A percentile compares a stretch with the other conserved stretches of the same genome.
Evolutionary conservation across 35 echinoderm and acorn worm genomes (phyloP).

Genomic region (Ptychodera flava): DNA sequence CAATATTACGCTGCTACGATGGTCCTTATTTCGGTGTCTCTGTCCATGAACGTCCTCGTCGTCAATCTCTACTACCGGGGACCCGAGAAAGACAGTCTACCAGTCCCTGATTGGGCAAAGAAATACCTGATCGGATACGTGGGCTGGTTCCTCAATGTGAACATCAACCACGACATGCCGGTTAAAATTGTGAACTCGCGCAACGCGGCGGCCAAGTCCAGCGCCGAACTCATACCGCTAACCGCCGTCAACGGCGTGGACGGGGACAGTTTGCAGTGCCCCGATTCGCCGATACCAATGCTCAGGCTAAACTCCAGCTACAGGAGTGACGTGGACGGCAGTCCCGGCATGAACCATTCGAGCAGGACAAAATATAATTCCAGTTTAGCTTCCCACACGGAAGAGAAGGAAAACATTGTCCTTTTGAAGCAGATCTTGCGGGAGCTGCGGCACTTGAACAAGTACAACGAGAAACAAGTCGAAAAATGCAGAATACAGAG

Average conservation of each 20-base stretch:
- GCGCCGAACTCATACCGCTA: not conserved
- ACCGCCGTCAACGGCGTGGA: not conserved
- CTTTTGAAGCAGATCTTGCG: constrained; percentile 29
- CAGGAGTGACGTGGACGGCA: not conserved
- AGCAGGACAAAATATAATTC: not conserved
- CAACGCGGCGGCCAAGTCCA: not conserved
- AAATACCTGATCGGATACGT: constrained; percentile 39
- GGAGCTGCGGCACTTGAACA: constrained; percentile 44
- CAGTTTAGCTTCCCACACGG: not conserved
- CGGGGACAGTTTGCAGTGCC: not conserved
- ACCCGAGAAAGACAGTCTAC: constrained; percentile 48
- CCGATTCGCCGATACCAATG: not conserved
- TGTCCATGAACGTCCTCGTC: constrained; percentile 78
- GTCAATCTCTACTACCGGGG: constrained; percentile 93
- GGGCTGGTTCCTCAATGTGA: constrained; percentile 37
- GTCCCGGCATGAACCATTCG: not conserved
- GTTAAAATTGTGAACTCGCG: not conserved
- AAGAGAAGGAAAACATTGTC: not conserved
- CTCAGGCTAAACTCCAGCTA: not conserved
- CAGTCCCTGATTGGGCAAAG: constrained; percentile 57
- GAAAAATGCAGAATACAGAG: constrained; percentile 43
- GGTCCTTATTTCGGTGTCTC: constrained; percentile 86
- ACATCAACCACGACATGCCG: constrained; percentile 9
- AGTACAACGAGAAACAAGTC: constrained; percentile 42
- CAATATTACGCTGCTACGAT: constrained; percentile 97